phyloP scores from a whole-genome alignment of 2,797 vertebrate species.

The Phoebastria nigripes region DNA sequence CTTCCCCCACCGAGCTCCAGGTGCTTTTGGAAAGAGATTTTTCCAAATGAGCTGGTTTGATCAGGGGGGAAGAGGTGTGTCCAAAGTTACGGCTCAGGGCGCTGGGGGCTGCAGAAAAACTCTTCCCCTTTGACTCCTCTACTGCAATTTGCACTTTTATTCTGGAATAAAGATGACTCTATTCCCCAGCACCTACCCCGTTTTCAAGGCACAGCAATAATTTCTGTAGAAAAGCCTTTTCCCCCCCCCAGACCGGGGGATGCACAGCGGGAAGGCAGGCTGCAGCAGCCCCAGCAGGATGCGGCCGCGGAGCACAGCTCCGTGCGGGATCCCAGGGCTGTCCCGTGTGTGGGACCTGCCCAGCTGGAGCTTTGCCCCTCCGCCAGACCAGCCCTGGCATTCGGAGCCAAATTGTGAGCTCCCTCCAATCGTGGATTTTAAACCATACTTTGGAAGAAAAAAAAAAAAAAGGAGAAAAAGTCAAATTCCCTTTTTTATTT shows the following conservation, averaged over 20 bases:
- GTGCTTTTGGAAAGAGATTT: not conserved
- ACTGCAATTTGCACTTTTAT: not conserved
- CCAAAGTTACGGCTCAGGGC: not conserved
- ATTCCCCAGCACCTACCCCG: not conserved
- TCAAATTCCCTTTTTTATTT: not conserved
- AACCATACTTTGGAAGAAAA: not conserved
- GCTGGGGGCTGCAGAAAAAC: no score
- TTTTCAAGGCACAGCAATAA: not conserved
- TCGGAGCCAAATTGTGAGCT: not conserved
- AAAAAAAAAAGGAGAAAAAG: not conserved
- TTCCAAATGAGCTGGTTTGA: not conserved
- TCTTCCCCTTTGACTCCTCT: not conserved
- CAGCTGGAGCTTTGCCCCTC: not conserved
- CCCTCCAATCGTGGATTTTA: not conserved
- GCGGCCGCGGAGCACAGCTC: no score
- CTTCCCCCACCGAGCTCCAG: no score
- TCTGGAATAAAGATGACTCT: not conserved
- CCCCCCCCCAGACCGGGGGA: rapidly evolving
- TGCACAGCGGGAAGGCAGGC: not conserved
- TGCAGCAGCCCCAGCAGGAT: not conserved
- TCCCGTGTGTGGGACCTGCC: not conserved
- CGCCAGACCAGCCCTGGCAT: no score
- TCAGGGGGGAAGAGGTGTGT: not conserved
- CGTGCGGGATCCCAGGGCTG: not conserved
- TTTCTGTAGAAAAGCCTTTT: not conserved